Evolutionary conservation across 2,888 invertebrate species (phyloP).

Genomic region (Heliconius ismenius): DNA sequence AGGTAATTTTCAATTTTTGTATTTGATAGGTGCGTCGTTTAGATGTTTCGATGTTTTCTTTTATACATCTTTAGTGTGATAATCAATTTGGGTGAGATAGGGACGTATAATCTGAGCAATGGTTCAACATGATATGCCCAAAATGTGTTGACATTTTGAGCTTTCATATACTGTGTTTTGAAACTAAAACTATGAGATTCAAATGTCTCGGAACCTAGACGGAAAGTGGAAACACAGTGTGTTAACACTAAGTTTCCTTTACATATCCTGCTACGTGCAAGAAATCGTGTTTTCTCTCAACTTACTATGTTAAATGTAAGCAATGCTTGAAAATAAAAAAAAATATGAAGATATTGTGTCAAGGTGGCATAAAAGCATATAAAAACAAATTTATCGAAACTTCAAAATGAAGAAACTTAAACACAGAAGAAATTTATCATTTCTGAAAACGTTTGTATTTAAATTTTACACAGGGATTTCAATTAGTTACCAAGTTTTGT

Average conservation of each 20-base stretch:
- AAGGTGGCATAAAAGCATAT: background rate
- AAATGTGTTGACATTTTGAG: background rate
- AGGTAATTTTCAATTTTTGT: constrained; percentile 28
- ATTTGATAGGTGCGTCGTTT: constrained; percentile 13
- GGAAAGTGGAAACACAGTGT: no score
- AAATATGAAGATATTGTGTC: background rate
- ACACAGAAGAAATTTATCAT: constrained; percentile 8
- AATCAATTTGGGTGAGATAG: background rate
- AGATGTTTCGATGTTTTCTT: constrained; percentile 2
- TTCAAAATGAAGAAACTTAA: background rate
- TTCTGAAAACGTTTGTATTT: constrained; percentile 32
- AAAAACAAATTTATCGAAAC: background rate
- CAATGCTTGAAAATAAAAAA: background rate
- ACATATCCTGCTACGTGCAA: no score
- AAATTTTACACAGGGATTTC: constrained; percentile 35
- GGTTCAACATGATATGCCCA: no score
- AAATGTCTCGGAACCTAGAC: no score
- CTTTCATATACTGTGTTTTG: background rate
- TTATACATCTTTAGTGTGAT: background rate
- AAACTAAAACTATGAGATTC: no score
- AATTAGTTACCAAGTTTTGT: constrained; percentile 40
- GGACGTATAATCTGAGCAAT: background rate
- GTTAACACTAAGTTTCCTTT: no score
- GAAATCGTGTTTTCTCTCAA: background rate
- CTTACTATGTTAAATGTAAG: background rate